Evolutionary conservation across 2,113 vertebrate genomes (phyloP).

Genomic region (Ptilorrhoa leucosticta): DNA sequence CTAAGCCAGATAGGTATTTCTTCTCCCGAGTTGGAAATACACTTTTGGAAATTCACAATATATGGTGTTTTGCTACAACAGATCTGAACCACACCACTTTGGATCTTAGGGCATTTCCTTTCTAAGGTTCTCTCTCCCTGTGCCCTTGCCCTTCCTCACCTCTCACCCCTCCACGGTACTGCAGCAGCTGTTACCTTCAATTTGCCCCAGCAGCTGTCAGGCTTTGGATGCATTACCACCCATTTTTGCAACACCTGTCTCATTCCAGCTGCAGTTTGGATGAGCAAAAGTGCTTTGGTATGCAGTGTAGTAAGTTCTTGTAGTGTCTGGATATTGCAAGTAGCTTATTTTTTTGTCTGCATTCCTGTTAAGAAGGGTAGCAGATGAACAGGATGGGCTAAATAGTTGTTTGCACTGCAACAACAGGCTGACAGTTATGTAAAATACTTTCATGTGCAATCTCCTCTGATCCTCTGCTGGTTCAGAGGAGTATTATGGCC

Average conservation of each 20-base stretch:
- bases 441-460: conserved; percentile 56
- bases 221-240: neutral
- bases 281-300: neutral
- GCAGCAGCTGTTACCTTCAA: neutral
- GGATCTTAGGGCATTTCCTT: neutral
- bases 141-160: neutral
- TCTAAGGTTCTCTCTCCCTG: neutral
- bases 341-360: neutral
- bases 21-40: neutral
- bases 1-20: neutral
- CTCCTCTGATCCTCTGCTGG: conserved; percentile 39
- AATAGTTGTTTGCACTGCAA: neutral
- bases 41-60: neutral
- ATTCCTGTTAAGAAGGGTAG: neutral
- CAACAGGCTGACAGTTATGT: conserved; percentile 46
- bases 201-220: neutral
- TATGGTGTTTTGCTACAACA: neutral
- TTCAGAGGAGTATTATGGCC: conserved; percentile 39
- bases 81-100: neutral
- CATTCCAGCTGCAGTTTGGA: neutral
- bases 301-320: neutral
- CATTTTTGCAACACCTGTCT: neutral
- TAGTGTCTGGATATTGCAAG: neutral
- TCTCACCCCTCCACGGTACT: neutral
- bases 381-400: neutral